A percentile compares a stretch with the other conserved stretches of the same genome.
These are phyloP conservation scores for Papilio elwesi DNA, from an alignment of 2,888 invertebrate species.

Conservation along the genomic window DNA sequence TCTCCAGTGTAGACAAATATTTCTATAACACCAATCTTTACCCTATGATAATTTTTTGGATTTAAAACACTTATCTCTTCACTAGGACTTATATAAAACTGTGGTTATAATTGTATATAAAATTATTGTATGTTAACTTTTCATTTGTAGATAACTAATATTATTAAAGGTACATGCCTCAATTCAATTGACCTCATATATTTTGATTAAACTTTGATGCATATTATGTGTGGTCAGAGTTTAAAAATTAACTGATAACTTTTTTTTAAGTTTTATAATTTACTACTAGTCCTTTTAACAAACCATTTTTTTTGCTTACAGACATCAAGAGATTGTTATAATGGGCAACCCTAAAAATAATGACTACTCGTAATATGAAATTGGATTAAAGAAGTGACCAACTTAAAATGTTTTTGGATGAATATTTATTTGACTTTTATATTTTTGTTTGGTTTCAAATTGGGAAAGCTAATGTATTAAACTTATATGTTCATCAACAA, in stretches of 20 bases:
- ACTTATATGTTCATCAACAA: conserved; percentile 14
- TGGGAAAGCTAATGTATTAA: not conserved
- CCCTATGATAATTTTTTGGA: too few relatives aligned
- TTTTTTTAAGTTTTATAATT: not conserved
- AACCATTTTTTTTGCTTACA: conserved; percentile 50
- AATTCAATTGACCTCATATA: not conserved
- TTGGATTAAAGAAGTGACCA: not conserved
- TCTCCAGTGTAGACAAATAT: not conserved
- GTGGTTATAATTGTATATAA: not conserved
- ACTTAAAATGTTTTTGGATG: not conserved
- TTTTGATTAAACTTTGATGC: not conserved
- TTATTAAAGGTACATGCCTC: not conserved
- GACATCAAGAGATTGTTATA: conserved; percentile 74
- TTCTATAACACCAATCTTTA: too few relatives aligned
- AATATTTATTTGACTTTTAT: not conserved
- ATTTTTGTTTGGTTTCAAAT: conserved; percentile 12
- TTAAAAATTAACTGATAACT: not conserved
- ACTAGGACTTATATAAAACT: not conserved
- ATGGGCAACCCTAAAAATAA: conserved; percentile 60
- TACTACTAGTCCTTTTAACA: not conserved
- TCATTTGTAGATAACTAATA: not conserved
- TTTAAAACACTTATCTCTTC: too few relatives aligned
- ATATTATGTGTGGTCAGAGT: not conserved
- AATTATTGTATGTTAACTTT: not conserved
- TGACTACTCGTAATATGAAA: conserved; percentile 61